Evolutionary conservation across 2,888 invertebrate species (phyloP).

Genomic region (Atethmia centrago): DNA sequence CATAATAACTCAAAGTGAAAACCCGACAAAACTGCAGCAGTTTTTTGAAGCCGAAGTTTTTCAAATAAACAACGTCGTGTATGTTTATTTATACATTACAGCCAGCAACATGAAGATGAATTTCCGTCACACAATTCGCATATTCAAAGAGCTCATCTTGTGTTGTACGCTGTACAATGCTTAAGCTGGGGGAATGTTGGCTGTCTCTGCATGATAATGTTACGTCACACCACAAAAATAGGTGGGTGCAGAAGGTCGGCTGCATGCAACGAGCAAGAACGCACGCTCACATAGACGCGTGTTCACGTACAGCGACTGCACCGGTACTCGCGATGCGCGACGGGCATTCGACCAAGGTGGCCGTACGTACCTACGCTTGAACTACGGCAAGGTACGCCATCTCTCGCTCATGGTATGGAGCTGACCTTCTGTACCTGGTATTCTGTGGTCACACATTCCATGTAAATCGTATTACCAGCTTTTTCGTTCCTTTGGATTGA

Average conservation of each 20-base stretch:
- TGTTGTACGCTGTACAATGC: slow-evolving; percentile 50
- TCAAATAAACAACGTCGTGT: slow-evolving; percentile 21
- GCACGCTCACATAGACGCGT: not conserved
- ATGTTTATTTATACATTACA: slow-evolving; percentile 30
- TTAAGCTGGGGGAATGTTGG: slow-evolving; percentile 48
- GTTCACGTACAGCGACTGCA: not conserved
- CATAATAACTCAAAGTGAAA: slow-evolving; percentile 13
- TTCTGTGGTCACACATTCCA: slow-evolving; percentile 24
- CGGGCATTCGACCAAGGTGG: not conserved
- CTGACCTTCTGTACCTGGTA: not conserved
- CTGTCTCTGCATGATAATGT: slow-evolving; percentile 59
- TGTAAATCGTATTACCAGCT: slow-evolving; percentile 58
- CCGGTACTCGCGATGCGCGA: too few species aligned
- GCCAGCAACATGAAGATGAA: slow-evolving; percentile 49
- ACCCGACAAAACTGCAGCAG: not conserved
- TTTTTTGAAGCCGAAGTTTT: slow-evolving; percentile 5
- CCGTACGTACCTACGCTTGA: not conserved
- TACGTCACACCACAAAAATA: slow-evolving; percentile 17
- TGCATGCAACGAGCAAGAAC: not conserved
- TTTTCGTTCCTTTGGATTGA: slow-evolving; percentile 57
- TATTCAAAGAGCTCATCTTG: slow-evolving; percentile 57
- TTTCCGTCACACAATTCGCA: slow-evolving; percentile 54
- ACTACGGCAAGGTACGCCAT: too few species aligned
- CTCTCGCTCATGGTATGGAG: not conserved
- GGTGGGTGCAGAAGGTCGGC: not conserved